Base-by-base conservation (phyloP, 2,113 vertebrate genomes). In the Grantiella picta region DNA sequence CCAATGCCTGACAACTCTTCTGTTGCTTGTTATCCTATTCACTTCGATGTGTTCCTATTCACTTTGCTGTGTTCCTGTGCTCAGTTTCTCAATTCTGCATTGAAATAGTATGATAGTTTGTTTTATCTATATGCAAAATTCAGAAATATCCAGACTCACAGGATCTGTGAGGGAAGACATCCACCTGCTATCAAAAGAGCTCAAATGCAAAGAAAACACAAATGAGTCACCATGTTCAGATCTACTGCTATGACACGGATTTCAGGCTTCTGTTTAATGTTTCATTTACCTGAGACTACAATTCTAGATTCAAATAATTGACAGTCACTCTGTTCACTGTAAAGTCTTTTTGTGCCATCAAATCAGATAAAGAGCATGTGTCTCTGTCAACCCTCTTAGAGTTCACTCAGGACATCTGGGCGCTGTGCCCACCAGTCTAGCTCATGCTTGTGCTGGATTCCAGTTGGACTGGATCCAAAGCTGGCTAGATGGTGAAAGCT, bases 401-500 rank as follows among this genome's bases (percentile, higher is more conserved):
- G 83, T 89, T 95, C 86, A 70, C 42, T 59, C 80, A 91, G 94
- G 91, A 61, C 42, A 9, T 80, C 52, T 78, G 72, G 93, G 91
- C 42, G 66, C 15, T 61, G 13, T 59, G 86, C 93, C 91, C 60
- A 84, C 42, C 52, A 66, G 60, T 73, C 68, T 63, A 73, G 60
- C 52, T 91, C 64, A 77, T 49, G 47, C 22, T 81, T 78, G 18
- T 70, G 29, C 28, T 61, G 45, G 25, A 54, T 88, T 95, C 68
- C 72, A 81, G 54, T 54, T 92, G 93, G 76, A 70, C 12, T 54
- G 15, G 36, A 69, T 77, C 63, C 86, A 91, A 1, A 12, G 36
- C 42, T 83, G 63, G n/a, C 7, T 91, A 50, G n/a, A 33, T 94
- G 42, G 28, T 45, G 31, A 86, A 76, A 95, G n/a, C 47, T 59